phyloP scores from a whole-genome alignment of 2,113 vertebrate genomes.

The Plestiodon gilberti region DNA sequence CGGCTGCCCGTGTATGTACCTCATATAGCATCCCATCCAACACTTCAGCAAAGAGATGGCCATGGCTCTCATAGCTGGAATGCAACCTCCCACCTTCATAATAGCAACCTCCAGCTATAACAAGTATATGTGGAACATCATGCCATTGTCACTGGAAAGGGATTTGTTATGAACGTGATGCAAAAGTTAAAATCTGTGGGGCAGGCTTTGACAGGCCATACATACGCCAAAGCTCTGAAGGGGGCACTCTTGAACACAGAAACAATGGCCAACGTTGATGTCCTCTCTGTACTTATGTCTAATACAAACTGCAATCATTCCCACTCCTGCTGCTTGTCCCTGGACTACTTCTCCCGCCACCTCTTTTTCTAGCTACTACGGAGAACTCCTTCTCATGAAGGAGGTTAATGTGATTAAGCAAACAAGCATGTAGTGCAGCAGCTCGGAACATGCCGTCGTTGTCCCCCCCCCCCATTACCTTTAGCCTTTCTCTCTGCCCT shows the following conservation, averaged over 20 bases:
- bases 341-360: not conserved
- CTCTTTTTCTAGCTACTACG: rapidly evolving
- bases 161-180: not conserved
- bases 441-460: rapidly evolving
- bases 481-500: not conserved
- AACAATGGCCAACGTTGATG: not conserved
- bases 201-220: not conserved
- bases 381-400: not conserved
- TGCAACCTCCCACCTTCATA: too few relatives aligned
- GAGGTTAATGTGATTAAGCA: not conserved
- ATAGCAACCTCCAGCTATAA: not conserved
- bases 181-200: not conserved
- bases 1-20: too few relatives aligned
- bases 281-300: not conserved
- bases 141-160: too few relatives aligned
- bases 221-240: not conserved
- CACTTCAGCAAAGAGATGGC: not conserved
- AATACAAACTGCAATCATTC: not conserved
- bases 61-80: too few relatives aligned
- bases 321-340: not conserved
- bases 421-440: not conserved
- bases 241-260: not conserved
- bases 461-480: not conserved
- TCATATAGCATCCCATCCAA: too few relatives aligned
- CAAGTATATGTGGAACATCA: not conserved